Evolutionary conservation across 2,797 vertebrate genomes (phyloP).

Genomic region (Acanthiza pusilla): DNA sequence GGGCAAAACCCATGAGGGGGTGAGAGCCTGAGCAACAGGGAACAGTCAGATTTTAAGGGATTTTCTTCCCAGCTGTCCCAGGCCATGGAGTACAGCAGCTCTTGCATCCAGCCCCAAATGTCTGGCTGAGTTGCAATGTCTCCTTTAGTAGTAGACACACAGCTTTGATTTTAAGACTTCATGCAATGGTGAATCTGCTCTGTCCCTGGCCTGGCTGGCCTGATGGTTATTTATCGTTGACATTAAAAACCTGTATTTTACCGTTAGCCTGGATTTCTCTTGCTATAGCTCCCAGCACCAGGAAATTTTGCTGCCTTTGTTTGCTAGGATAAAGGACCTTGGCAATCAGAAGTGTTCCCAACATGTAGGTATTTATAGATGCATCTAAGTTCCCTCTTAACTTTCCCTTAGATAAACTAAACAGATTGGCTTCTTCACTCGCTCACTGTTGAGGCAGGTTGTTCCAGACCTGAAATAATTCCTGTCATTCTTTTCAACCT

Average conservation of each 20-base stretch:
- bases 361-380: slow-evolving; percentile 56
- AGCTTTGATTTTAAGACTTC: not conserved
- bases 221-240: not conserved
- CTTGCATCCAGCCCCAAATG: not conserved
- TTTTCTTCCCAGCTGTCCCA: not conserved
- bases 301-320: slow-evolving; percentile 42
- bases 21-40: not conserved
- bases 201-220: not conserved
- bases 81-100: not conserved
- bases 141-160: not conserved
- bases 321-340: slow-evolving; percentile 29
- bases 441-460: slow-evolving; percentile 29
- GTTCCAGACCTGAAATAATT: slow-evolving; percentile 47
- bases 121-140: not conserved
- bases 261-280: slow-evolving; percentile 7
- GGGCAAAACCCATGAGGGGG: not conserved
- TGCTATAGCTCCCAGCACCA: not conserved
- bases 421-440: slow-evolving; percentile 48
- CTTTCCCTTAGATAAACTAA: slow-evolving; percentile 52
- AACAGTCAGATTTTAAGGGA: not conserved
- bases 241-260: not conserved
- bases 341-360: slow-evolving; percentile 48
- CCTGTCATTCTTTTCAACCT: slow-evolving; percentile 19
- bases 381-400: slow-evolving; percentile 29
- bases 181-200: not conserved